phyloP scores from a whole-genome alignment of 1,140 invertebrate species.

The Bicyclus anynana region DNA sequence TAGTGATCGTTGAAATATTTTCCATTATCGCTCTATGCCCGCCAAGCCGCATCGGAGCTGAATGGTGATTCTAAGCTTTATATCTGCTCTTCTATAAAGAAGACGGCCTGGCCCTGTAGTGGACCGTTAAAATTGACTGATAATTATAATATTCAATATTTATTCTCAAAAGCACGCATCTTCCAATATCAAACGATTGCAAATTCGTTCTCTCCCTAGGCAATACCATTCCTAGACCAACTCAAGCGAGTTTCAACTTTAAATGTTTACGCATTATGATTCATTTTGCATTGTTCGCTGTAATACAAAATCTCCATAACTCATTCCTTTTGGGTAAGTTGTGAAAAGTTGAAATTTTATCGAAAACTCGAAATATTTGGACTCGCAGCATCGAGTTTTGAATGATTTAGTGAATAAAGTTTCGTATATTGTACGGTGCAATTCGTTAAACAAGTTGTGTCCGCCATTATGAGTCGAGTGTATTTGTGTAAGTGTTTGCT shows the following conservation, averaged over 20 bases:
- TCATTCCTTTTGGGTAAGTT: slow-evolving; percentile 37
- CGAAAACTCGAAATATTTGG: slow-evolving; percentile 48
- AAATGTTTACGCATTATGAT: background rate
- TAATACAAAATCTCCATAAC: slow-evolving; percentile 32
- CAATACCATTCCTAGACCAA: background rate
- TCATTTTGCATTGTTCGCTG: background rate
- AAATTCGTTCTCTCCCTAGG: slow-evolving; percentile 19
- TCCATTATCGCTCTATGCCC: no score
- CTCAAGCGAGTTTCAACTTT: slow-evolving; percentile 11
- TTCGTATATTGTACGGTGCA: slow-evolving; percentile 15
- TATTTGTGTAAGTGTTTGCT: background rate
- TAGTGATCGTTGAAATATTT: no score
- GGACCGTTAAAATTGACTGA: no score
- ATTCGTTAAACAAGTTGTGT: slow-evolving; percentile 2
- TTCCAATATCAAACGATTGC: slow-evolving; percentile 14
- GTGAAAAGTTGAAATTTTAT: slow-evolving; percentile 52
- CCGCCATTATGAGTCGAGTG: background rate
- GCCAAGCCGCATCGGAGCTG: no score
- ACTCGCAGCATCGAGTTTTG: slow-evolving; percentile 18
- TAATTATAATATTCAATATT: no score
- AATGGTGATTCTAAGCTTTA: no score
- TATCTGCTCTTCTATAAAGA: no score
- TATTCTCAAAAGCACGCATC: slow-evolving; percentile 18
- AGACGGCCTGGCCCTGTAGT: no score
- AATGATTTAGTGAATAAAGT: slow-evolving; percentile 45